These are phyloP conservation scores for Schlechtendalia chinensis DNA, from an alignment of 1,140 invertebrate genomes.

Conservation along the genomic window DNA sequence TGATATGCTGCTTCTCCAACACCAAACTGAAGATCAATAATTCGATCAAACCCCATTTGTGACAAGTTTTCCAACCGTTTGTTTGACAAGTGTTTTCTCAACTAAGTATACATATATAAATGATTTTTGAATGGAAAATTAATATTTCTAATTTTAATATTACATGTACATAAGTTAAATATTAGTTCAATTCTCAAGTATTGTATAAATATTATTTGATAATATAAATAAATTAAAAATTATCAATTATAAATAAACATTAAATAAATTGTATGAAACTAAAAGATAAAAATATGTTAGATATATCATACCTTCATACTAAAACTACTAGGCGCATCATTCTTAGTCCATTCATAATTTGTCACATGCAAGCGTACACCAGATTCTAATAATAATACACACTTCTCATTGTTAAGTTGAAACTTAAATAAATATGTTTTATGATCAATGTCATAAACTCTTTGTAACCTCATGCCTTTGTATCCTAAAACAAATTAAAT, in stretches of 20 bases:
- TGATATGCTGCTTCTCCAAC: constrained; percentile 91
- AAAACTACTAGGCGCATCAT: constrained; percentile 90
- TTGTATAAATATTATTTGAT: too few relatives aligned
- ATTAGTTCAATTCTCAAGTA: too few relatives aligned
- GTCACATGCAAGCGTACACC: constrained; percentile 92
- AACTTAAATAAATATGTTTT: constrained; percentile 94
- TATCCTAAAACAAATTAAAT: constrained; percentile 62
- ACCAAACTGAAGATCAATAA: constrained; percentile 93
- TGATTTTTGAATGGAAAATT: background rate
- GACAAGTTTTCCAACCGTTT: constrained; percentile 83
- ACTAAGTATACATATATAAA: constrained; percentile 58
- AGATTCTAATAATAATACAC: constrained; percentile 88
- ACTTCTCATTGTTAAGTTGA: constrained; percentile 78
- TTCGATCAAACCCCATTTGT: constrained; percentile 86
- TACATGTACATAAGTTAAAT: too few relatives aligned
- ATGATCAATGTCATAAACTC: constrained; percentile 96
- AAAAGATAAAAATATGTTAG: too few relatives aligned
- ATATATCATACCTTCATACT: constrained; percentile 82
- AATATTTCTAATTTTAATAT: too few relatives aligned
- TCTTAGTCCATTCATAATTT: constrained; percentile 97
- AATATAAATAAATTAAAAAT: too few relatives aligned
- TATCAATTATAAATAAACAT: background rate
- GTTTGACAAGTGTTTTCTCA: constrained; percentile 96
- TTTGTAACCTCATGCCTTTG: constrained; percentile 89
- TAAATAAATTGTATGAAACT: background rate